These are phyloP conservation scores for Alloscopus bannaensis DNA, from an alignment of 2,888 invertebrate species.

Conservation along the genomic window DNA sequence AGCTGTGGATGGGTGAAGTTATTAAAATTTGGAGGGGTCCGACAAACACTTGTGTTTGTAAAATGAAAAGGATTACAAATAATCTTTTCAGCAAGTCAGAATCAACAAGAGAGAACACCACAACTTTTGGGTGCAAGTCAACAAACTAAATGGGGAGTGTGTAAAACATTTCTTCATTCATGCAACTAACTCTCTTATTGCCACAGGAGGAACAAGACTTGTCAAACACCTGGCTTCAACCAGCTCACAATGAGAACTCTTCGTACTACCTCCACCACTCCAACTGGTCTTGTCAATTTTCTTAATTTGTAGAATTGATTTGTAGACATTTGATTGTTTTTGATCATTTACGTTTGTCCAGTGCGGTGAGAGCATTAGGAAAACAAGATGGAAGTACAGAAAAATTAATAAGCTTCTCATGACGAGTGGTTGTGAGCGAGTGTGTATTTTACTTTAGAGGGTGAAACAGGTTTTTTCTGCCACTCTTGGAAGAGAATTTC, in stretches of 20 bases:
- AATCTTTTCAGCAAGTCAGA: conserved; percentile 46
- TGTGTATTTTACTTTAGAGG: no score
- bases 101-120: not conserved
- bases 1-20: conserved; percentile 40
- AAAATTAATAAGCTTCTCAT: conserved; percentile 51
- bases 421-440: conserved; percentile 37
- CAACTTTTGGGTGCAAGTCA: not conserved
- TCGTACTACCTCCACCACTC: conserved; percentile 5
- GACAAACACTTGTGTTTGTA: conserved; percentile 25
- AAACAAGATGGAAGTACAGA: conserved; percentile 9
- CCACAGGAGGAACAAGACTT: conserved; percentile 53
- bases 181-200: conserved; percentile 35
- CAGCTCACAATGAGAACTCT: no score
- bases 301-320: conserved; percentile 61
- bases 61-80: conserved; percentile 46
- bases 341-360: conserved; percentile 59
- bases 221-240: conserved; percentile 58
- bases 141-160: not conserved
- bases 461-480: conserved; percentile 41
- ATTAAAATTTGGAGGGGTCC: conserved; percentile 54
- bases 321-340: conserved; percentile 64
- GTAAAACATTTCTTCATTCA: conserved; percentile 33
- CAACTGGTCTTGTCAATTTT: conserved; percentile 60
- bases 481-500: no score
- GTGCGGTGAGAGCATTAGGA: conserved; percentile 8